Evolutionary conservation across 2,888 invertebrate species (phyloP).

Genomic region (Pammene aurita): DNA sequence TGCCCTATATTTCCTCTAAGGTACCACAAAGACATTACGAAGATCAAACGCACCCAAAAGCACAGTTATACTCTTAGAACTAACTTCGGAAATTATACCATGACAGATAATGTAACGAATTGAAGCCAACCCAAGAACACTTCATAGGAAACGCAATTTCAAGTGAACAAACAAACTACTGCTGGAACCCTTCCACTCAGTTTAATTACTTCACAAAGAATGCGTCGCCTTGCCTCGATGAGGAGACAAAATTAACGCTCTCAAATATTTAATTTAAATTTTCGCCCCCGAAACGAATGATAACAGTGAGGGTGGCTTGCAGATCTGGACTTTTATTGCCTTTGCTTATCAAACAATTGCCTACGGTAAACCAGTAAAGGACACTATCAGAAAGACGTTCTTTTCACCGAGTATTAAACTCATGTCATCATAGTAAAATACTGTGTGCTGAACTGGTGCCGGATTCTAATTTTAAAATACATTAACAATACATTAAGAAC

Average conservation of each 20-base stretch:
- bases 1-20: neutral
- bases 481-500: too few species aligned
- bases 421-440: too few species aligned
- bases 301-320: conserved; percentile 68
- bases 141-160: conserved; percentile 81
- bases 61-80: conserved; percentile 6
- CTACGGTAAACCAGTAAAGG: too few species aligned
- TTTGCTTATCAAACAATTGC: neutral
- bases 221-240: conserved; percentile 82
- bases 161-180: conserved; percentile 82
- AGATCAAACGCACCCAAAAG: neutral
- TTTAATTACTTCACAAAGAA: conserved; percentile 84
- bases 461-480: too few species aligned
- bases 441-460: neutral
- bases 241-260: conserved; percentile 83
- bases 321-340: conserved; percentile 42
- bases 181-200: conserved; percentile 81
- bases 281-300: conserved; percentile 79
- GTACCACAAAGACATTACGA: neutral
- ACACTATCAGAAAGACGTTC: too few species aligned
- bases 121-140: conserved; percentile 68
- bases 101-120: conserved; percentile 54
- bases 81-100: conserved; percentile 22
- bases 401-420: too few species aligned
- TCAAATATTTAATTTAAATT: conserved; percentile 84